Evolutionary conservation across 2,113 vertebrate genomes (phyloP), one percentile per base, ranked within the genome.

Genomic region (Pungitius pungitius): DNA sequence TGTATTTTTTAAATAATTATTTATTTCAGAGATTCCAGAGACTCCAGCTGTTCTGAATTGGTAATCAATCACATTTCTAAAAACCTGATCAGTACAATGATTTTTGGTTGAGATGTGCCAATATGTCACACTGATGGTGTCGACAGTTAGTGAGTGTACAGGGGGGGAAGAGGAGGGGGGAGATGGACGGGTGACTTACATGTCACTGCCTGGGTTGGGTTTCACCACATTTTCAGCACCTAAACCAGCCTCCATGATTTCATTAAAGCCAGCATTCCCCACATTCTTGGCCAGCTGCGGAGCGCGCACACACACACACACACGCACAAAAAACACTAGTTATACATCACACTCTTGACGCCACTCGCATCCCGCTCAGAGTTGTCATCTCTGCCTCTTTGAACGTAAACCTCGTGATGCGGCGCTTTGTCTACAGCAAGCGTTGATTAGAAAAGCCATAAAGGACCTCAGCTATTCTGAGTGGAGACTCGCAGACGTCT

Each of bases 271-370:
- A 30, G 96, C 95, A 86, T 99, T 99, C 89, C 98, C 98, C 84
- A 99, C 96, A 91, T 99, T 99, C 94, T 99, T 99, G 91, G 96
- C 98, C 92, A 99, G 97, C 98, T 99, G 94, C 80, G 83, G 75
- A 85, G 39, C n/a, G 62, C 43, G 54, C 49, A 69, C 24, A 80
- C 63, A 67, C 8, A 65, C 11, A 78, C 12, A 63, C 1, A 81
- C 20, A 67, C 71, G 79, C 60, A 83, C 37, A 61, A 39, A 78
- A 61, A 39, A 78, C 30, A 74, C 10, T 6, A 4, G 27, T 57
- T 59, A 52, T 7, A 43, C 15, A 30, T 55, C 57, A 47, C 3
- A 42, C 18, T 3, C 20, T 30, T 30, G 26, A 5, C 33, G 58
- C 51, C 76, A 57, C 70, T 74, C 54, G 20, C n/a, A 78, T 85